Percentiles rank a stretch among this genome's conserved stretches.
Evolutionary conservation across 23 tunicate species (phyloP).

Genomic region (Botrylloides violaceus): DNA sequence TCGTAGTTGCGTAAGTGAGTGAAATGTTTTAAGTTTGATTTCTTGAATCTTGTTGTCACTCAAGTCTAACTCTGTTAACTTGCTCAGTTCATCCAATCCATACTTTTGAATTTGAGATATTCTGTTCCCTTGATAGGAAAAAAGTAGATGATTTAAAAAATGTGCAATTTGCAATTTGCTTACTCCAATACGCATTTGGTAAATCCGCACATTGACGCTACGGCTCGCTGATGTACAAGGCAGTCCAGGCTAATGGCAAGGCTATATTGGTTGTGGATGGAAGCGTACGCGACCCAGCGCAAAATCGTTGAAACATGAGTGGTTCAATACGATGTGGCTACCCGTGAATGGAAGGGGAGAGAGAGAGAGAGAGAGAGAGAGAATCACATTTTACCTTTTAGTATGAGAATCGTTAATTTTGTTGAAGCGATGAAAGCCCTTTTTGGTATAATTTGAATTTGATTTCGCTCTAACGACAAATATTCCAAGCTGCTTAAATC

Average conservation of each 20-base stretch:
- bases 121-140: neutral
- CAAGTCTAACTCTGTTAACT: neutral
- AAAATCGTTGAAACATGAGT: too few relatives aligned
- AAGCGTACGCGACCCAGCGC: too few relatives aligned
- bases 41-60: neutral
- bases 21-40: neutral
- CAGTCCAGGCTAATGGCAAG: too few relatives aligned
- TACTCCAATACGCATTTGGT: too few relatives aligned
- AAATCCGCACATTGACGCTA: too few relatives aligned
- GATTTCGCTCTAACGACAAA: neutral
- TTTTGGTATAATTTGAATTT: neutral
- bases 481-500: neutral
- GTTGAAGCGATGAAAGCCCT: neutral
- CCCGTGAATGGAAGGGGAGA: too few relatives aligned
- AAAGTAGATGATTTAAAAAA: too few relatives aligned
- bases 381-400: neutral
- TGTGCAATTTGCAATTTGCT: too few relatives aligned
- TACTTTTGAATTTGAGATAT: neutral
- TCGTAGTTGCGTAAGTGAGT: neutral
- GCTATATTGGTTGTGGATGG: too few relatives aligned
- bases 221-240: too few relatives aligned
- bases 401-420: neutral
- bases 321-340: too few relatives aligned
- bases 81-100: neutral
- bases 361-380: too few relatives aligned